phyloP scores from a whole-genome alignment of 2,797 vertebrate species.

The Typhlichthys subterraneus region DNA sequence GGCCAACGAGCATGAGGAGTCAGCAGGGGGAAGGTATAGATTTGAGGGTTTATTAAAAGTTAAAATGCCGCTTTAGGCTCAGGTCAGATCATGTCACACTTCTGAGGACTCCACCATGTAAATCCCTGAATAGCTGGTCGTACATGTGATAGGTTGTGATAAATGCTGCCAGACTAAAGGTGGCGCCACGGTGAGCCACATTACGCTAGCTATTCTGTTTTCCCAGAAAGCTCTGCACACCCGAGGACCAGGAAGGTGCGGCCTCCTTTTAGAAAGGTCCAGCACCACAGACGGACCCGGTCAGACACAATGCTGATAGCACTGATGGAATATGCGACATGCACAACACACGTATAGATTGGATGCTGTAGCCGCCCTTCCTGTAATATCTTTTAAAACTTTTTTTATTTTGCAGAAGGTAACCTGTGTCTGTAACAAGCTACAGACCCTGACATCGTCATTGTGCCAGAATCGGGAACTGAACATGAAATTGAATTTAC shows the following conservation, averaged over 20 bases:
- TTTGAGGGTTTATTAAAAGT: neutral
- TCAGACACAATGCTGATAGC: conserved; percentile 12
- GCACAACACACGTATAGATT: neutral
- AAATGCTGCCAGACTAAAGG: conserved; percentile 35
- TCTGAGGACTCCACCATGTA: conserved; percentile 41
- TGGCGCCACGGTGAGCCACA: conserved; percentile 57
- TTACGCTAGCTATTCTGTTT: conserved; percentile 53
- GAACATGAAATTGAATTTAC: neutral
- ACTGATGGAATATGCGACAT: conserved; percentile 4
- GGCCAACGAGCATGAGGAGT: neutral
- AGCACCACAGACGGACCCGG: conserved; percentile 5
- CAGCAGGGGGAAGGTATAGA: no score
- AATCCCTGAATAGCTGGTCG: conserved; percentile 52
- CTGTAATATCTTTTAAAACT: conserved; percentile 7
- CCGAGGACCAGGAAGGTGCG: conserved; percentile 20
- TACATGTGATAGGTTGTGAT: conserved; percentile 44
- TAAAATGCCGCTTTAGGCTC: conserved; percentile 6
- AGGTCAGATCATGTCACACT: conserved; percentile 47
- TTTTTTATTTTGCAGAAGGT: neutral
- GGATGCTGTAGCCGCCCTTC: neutral
- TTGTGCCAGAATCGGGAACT: neutral
- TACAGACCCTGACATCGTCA: neutral
- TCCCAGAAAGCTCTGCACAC: conserved; percentile 32
- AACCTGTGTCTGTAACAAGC: neutral
- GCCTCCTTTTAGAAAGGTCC: conserved; percentile 35